Conservation (phyloP, 2,888 invertebrate species). For the Tromatobia lineatoria region DNA sequence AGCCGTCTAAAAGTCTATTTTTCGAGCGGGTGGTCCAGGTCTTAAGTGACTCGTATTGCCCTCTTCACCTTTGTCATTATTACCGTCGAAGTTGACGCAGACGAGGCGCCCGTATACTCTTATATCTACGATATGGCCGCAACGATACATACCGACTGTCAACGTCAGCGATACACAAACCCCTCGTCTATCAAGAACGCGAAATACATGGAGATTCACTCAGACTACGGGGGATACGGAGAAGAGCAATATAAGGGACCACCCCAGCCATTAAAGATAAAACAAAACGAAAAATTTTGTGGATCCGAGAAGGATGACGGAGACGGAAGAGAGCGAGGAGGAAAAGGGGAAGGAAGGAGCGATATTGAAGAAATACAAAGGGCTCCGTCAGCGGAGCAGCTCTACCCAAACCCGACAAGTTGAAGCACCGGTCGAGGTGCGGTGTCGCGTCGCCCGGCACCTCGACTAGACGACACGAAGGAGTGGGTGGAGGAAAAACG, state of each 20-base stretch:
- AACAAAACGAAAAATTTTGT: slow-evolving; percentile 69
- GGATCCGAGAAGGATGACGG: slow-evolving; percentile 77
- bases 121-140: not conserved
- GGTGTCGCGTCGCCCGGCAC: slow-evolving; percentile 40
- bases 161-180: slow-evolving; percentile 86
- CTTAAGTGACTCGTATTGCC: not conserved
- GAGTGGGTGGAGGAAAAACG: slow-evolving; percentile 71
- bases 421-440: slow-evolving; percentile 59
- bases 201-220: slow-evolving; percentile 76
- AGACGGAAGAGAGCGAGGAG: not conserved
- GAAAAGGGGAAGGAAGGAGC: slow-evolving; percentile 21
- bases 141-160: not conserved
- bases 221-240: slow-evolving; percentile 55
- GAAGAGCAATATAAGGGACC: slow-evolving; percentile 77
- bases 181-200: slow-evolving; percentile 87
- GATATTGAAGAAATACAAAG: slow-evolving; percentile 63
- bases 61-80: not conserved
- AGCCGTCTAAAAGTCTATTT: not conserved
- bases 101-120: not conserved
- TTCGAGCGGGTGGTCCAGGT: too few relatives aligned
- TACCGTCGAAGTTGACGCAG: not conserved
- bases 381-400: slow-evolving; percentile 41
- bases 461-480: slow-evolving; percentile 59
- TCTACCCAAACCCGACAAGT: slow-evolving; percentile 49
- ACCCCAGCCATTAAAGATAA: slow-evolving; percentile 85